Evolutionary conservation across 2,113 vertebrate species (phyloP).

Genomic region (Vulpes vulpes): DNA sequence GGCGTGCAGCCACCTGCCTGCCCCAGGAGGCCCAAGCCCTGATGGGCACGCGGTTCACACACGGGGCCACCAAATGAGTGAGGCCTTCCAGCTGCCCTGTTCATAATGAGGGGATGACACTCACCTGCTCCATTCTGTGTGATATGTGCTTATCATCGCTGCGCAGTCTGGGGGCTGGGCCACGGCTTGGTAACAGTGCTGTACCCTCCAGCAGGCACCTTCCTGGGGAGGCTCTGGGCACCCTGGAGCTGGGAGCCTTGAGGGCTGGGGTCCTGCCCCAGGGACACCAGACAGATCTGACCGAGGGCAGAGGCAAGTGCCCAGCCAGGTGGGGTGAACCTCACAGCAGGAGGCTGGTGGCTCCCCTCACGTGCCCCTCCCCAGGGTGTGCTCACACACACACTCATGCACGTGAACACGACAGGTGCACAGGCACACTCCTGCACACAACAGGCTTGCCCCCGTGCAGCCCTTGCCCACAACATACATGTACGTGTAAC

Average conservation of each 20-base stretch:
- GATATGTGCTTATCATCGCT: not conserved
- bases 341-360: accelerated
- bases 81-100: not conserved
- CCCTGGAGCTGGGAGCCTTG: too few relatives aligned
- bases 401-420: accelerated
- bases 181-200: not conserved
- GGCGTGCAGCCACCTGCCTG: accelerated
- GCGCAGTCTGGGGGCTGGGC: not conserved
- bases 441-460: not conserved
- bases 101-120: accelerated
- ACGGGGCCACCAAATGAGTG: not conserved
- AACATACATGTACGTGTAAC: accelerated
- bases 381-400: accelerated
- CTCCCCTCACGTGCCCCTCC: accelerated
- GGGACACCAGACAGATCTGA: not conserved
- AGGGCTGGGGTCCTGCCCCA: not conserved
- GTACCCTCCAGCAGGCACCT: accelerated
- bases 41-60: not conserved
- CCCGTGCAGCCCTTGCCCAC: not conserved
- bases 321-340: accelerated
- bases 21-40: accelerated
- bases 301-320: accelerated
- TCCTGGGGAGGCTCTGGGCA: not conserved
- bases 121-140: not conserved
- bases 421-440: not conserved